A percentile compares a stretch with the other conserved stretches of the same genome.
Conservation (phyloP, 1,140 invertebrate species). For the Pemphigus obesinymphae region DNA sequence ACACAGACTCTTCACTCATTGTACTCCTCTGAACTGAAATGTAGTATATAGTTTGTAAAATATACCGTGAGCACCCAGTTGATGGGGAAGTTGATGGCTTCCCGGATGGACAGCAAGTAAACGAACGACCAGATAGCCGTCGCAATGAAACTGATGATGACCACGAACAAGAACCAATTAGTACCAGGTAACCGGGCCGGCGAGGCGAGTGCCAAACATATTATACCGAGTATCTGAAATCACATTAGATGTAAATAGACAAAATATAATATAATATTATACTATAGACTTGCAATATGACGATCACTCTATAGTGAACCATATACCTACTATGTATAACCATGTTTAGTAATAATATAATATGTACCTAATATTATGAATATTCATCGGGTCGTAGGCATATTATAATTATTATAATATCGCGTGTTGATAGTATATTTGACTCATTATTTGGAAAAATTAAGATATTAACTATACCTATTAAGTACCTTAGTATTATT, state of each 20-base stretch:
- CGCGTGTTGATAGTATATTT: not conserved
- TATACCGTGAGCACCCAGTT: constrained; percentile 78
- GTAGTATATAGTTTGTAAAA: no score
- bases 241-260: constrained; percentile 42
- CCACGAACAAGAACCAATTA: constrained; percentile 79
- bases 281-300: no score
- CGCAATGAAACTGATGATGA: constrained; percentile 71
- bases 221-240: constrained; percentile 72
- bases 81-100: constrained; percentile 69
- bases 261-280: no score
- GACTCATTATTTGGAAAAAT: no score
- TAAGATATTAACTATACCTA: no score
- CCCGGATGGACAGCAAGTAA: constrained; percentile 72
- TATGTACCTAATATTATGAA: not conserved
- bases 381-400: not conserved
- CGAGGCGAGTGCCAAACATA: constrained; percentile 72
- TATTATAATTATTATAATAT: not conserved
- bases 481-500: no score
- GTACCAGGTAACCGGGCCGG: constrained; percentile 60
- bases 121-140: constrained; percentile 75
- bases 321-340: no score
- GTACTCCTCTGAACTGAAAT: no score
- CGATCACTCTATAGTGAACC: no score
- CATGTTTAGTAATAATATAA: not conserved
- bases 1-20: no score